Evolutionary conservation across 2,113 vertebrate genomes (phyloP), one percentile per base, ranked within the genome.

Genomic region (Peromyscus maniculatus): DNA sequence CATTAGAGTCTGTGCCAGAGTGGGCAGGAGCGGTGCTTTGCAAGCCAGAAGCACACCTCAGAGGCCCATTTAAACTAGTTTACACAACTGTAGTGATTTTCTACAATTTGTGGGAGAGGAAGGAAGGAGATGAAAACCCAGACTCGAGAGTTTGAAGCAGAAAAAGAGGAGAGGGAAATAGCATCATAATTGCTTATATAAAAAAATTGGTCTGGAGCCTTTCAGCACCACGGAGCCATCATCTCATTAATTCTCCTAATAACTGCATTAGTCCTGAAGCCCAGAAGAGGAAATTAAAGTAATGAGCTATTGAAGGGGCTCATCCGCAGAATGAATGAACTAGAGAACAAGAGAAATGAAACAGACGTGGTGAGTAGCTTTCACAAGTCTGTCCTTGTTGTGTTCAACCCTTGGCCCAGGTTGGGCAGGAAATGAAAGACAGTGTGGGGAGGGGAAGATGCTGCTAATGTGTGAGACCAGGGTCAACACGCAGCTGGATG

Each of bases 91-190:
- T 71, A 46, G 67, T 87, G 66, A 96, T 89, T 97, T 91, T 88
- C 89, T 96, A 21, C 78, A 95, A 92, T 95, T 92, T 96, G 80
- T 97, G 77, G 66, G 83, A 74, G 83, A 74, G 43, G 64, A 55
- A 92, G 69, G 43, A 93, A 94, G 74, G 43, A 93, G 39, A 57
- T 91, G 67, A 88, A 84, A 93, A n/a, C 26, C 55, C 87, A 49
- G 33, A 31, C 21, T 2, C 36, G 28, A 2, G 52, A 64, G 26
- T 55, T 96, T 49, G 86, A 91, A 84, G 52, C 46, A 80, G 84
- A 64, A 91, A 83, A 89, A 49, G 59, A 57, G 49, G 39, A 91
- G 62, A 91, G 90, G 67, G 89, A 95, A 95, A 92, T 87, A 52
- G 7, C 71, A 80, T 84, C 78, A 59, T 93, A 93, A 92, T 93